These are phyloP conservation scores for Drosophila micromelanica DNA, from an alignment of 1,140 invertebrate species.

Conservation along the genomic window DNA sequence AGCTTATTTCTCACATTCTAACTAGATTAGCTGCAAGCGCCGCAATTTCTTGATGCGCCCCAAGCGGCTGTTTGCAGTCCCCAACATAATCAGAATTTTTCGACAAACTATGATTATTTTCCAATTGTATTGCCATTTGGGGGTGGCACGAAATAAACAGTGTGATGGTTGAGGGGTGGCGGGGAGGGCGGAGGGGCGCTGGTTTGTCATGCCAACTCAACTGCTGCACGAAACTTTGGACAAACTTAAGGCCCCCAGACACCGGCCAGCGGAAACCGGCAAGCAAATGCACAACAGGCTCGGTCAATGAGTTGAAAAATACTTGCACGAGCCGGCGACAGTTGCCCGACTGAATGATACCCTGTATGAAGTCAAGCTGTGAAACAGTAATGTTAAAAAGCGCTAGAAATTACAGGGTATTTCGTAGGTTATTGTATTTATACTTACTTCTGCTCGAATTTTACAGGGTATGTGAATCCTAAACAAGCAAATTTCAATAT, in stretches of 20 bases:
- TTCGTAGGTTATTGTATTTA: not conserved
- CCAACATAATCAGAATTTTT: constrained; percentile 65
- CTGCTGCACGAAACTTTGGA: constrained; percentile 51
- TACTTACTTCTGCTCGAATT: too few relatives aligned
- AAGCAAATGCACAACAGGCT: constrained; percentile 34
- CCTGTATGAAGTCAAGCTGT: constrained; percentile 1
- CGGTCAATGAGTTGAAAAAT: constrained; percentile 22
- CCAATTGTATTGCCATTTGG: constrained; percentile 61
- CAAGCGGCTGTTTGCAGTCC: constrained; percentile 46
- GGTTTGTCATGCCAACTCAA: constrained; percentile 64
- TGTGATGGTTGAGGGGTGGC: not conserved
- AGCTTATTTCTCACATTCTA: constrained; percentile 46
- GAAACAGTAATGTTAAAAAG: too few relatives aligned
- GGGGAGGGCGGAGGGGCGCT: not conserved
- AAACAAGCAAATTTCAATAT: too few relatives aligned
- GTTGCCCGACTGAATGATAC: constrained; percentile 1
- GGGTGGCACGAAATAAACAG: constrained; percentile 20
- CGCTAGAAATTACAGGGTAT: not conserved
- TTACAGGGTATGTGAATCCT: too few relatives aligned
- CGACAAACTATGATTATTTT: constrained; percentile 75
- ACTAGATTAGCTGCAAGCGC: constrained; percentile 43
- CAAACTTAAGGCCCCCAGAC: constrained; percentile 55
- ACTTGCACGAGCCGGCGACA: not conserved
- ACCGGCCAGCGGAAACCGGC: constrained; percentile 9
- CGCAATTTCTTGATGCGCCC: constrained; percentile 7